Evolutionary conservation across 2,888 invertebrate genomes (phyloP), one percentile per base, ranked within the genome.

Genomic region (Pseudococcus viburni): DNA sequence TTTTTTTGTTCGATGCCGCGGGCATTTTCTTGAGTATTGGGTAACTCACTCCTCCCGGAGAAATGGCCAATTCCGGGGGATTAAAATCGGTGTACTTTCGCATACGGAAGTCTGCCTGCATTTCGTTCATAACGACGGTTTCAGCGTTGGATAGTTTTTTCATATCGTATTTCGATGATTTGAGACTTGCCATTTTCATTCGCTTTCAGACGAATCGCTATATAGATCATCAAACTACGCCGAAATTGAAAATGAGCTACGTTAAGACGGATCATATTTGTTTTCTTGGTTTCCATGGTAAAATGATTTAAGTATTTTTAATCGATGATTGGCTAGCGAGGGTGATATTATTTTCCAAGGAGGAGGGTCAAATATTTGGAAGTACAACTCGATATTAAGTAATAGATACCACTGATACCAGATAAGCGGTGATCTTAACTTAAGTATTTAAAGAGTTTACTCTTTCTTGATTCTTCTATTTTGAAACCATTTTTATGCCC

Each of bases 91-190:
- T 73, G 73, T 22, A 26, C 77, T 86, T 86, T 22, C 77, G 86
- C 48, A 86, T 83, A 46, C 80, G 73, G 26, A 51, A 86, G 33
- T 83, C 80, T 4, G 80, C 42, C 46, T 86, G 86, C 86, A 86
- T 51, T 86, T 86, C 86, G 77, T 73, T 86, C 68, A 86, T 48
- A 19, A 86, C 77, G 26, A 77, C 86, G 22, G 64, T 51, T 12
- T 86, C 86, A n/a, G 12, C 12, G 12, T 22, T 59, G 6, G 46
- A 9, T 46, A 83, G 12, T 46, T 46, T 42, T 83, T 83, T 83
- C 19, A 46, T 33, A 17, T 83, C 11, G 19, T 19, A 22, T 11
- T 5, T 19, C 42, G 80, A 83, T 8, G n/a, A 15, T 42, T 83
- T 19, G 11, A 83, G 39, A 3, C 17, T 46, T 19, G 19, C n/a